Conservation (phyloP, 2,888 invertebrate genomes). For the Diarsia mendica region DNA sequence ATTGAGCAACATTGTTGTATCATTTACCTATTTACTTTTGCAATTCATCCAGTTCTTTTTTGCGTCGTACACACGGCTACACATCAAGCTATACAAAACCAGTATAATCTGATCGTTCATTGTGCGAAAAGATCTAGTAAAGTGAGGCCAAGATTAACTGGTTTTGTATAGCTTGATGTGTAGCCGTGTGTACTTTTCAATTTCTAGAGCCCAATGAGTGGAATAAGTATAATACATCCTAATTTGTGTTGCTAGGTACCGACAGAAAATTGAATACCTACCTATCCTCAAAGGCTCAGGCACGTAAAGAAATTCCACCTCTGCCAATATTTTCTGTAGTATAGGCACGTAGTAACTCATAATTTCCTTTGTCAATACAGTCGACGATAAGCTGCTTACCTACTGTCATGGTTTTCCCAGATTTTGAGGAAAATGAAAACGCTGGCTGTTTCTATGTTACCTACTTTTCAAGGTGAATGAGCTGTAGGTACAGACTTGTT, state of each 20-base stretch:
- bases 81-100: too few relatives aligned
- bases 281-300: neutral
- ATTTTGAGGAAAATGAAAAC: slow-evolving; percentile 31
- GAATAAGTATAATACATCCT: too few relatives aligned
- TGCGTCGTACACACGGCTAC: too few relatives aligned
- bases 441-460: neutral
- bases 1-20: neutral
- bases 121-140: too few relatives aligned
- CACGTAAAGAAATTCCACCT: slow-evolving; percentile 5
- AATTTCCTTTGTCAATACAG: slow-evolving; percentile 35
- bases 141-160: too few relatives aligned
- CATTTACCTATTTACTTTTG: neutral
- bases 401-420: slow-evolving; percentile 22
- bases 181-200: too few relatives aligned
- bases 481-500: neutral
- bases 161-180: too few relatives aligned
- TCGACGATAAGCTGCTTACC: slow-evolving; percentile 29
- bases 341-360: slow-evolving; percentile 2
- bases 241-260: too few relatives aligned
- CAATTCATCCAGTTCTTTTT: too few relatives aligned
- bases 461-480: slow-evolving; percentile 18
- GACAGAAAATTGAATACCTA: too few relatives aligned
- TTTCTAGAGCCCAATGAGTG: too few relatives aligned
- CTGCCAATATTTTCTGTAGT: neutral
- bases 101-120: too few relatives aligned